Evolutionary conservation across 2,888 invertebrate species (phyloP), one percentile per base, ranked within the genome.

Genomic region (Corbicula japonica): DNA sequence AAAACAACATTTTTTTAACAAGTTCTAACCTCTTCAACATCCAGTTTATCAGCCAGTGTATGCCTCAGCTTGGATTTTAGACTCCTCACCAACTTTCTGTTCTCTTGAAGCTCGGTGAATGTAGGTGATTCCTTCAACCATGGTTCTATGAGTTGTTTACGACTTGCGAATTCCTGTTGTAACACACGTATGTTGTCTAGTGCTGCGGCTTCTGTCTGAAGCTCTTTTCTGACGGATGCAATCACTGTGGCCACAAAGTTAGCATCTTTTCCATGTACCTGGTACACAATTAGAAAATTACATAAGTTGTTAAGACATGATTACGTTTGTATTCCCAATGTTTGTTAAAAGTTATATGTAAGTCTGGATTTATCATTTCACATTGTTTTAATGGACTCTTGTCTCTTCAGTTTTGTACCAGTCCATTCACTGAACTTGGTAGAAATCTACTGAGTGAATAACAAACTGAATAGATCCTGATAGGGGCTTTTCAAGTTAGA

Each of bases 31-130:
- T 92, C 92, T 71, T 91, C 92, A 6, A 90, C 65, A 80, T 92
- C 92, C 30, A 88, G 85, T 77, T 89, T 89, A 63, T 92, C 92
- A 5, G 92, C 92, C 71, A 91, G 85, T 56, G 84, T 87, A 60
- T 92, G 92, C 6, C 92, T 69, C 5, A 92, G 79, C 66, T 91
- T 90, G 2, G 92, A 92, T 72, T 90, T 89, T 10, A 91, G 78
- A 30, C 84, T 48, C 15, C 90, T 76, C 48, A 91, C 84, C 4
- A 76, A 77, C 71, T 89, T 88, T 41, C 89, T 83, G 18, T 85
- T 85, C 32, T 85, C 85, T 35, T 84, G 83, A 15, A 92, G 62
- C 32, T 87, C 85, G 23, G 83, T 80, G 10, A 88, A 69, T 23
- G 84, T 73, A 21, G 92, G 92, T 46, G 84, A 82, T 32, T 68